Evolutionary conservation across 2,888 invertebrate species (phyloP), one percentile per base, ranked within the genome.

Genomic region (Zootermopsis nevadensis): DNA sequence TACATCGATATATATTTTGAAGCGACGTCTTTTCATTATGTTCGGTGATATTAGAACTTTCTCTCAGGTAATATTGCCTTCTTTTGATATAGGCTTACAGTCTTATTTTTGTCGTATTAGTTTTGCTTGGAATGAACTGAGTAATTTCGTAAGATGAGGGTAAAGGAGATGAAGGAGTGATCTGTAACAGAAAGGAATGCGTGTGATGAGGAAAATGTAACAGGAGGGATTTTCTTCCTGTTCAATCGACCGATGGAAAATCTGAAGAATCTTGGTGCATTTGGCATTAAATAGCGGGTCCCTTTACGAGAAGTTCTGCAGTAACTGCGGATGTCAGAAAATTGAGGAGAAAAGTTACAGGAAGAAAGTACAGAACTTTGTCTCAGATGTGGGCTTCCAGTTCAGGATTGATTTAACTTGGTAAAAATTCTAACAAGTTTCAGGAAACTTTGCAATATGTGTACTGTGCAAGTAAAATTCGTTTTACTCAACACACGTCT

Each of bases 361-460:
- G n/a, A n/a, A 15, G 8, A n/a, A 60, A 60, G 60, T 60, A 60
- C n/a, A 60, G n/a, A 60, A 60, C 60, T 60, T 60, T 4, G 8
- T 53, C 53, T n/a, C n/a, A 15, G 4, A 19, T 48, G 48, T 48
- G 0, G 48, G 48, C 19, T 48, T 15, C 1, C 19, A 48, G 42
- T 48, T 12, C 60, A 60, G 60, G 60, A 12, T 60, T 60, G n/a
- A 60, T 60, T 60, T 60, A 60, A 60, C 60, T 60, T 60, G n/a
- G 60, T 1, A 60, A 60, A 1, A 60, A 6, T 60, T 60, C 60
- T 27, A 19, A 19, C 15, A 48, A 48, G 12, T 48, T 48, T 1
- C 48, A 15, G 48, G 19, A 4, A n/a, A 27, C n/a, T 8, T 60
- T 3, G 27, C n/a, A 27, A 4, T 60, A n/a, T 60, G n/a, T 60